These are phyloP conservation scores for Meteorus cinctellus DNA, from an alignment of 2,888 invertebrate genomes.

Conservation along the genomic window DNA sequence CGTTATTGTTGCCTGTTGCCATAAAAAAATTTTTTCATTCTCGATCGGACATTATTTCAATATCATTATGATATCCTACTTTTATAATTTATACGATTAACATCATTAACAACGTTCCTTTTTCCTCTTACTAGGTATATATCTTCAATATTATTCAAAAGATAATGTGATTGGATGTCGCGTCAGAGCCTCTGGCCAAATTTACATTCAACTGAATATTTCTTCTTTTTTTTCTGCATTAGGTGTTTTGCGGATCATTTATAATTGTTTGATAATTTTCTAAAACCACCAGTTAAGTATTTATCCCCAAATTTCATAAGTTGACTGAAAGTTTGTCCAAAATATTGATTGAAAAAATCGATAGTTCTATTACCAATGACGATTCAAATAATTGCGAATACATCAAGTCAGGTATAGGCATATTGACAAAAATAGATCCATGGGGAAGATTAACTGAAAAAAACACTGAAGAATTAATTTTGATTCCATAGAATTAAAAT, in stretches of 20 bases:
- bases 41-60: constrained; percentile 46
- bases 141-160: constrained; percentile 64
- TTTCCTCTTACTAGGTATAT: constrained; percentile 54
- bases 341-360: not conserved
- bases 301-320: not conserved
- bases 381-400: not conserved
- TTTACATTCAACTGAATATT: constrained; percentile 51
- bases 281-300: not conserved
- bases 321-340: not conserved
- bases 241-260: constrained; percentile 15
- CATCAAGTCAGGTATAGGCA: not conserved
- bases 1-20: not conserved
- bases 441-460: not conserved
- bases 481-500: not conserved
- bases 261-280: not conserved
- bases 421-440: not conserved
- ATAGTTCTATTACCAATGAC: not conserved
- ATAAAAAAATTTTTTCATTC: constrained; percentile 14
- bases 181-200: constrained; percentile 62
- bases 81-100: constrained; percentile 62
- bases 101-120: constrained; percentile 68
- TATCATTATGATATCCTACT: constrained; percentile 48
- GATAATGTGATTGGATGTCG: constrained; percentile 73
- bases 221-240: constrained; percentile 26
- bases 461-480: not conserved